These are phyloP conservation scores for Haliaeetus leucogaster DNA, from an alignment of 2,113 vertebrate species.

Conservation along the genomic window DNA sequence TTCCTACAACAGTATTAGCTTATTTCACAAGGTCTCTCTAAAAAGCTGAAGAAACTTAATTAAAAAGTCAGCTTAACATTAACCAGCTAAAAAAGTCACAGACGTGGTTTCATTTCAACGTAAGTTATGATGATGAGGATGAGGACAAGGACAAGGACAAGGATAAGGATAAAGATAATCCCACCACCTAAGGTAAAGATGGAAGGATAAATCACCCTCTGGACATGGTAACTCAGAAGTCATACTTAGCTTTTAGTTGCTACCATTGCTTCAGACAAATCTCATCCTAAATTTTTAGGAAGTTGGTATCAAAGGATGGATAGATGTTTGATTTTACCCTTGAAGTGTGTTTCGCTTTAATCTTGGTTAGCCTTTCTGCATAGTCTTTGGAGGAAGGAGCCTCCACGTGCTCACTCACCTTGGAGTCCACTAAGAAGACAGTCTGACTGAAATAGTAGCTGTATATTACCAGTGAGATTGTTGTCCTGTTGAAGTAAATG, in stretches of 20 bases:
- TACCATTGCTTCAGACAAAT: neutral
- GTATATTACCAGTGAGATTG: accelerated
- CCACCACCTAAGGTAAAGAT: neutral
- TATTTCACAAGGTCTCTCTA: neutral
- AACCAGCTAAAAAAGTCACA: neutral
- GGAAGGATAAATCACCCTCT: neutral
- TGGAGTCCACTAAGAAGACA: neutral
- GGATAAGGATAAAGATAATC: neutral
- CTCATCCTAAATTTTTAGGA: neutral
- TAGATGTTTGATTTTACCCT: neutral
- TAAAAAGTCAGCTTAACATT: neutral
- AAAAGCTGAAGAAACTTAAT: neutral
- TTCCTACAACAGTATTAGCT: neutral
- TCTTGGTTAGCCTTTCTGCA: neutral
- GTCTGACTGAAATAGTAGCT: neutral
- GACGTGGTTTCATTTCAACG: neutral
- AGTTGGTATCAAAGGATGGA: neutral
- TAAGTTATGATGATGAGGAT: neutral
- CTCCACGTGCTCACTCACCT: neutral
- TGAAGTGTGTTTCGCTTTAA: neutral
- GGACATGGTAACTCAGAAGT: neutral
- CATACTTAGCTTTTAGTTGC: neutral
- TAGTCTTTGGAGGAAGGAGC: neutral
- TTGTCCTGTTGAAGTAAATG: neutral
- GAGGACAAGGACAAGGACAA: neutral